Conservation (phyloP, 2,888 invertebrate species). For the Caenorhabditis angaria region DNA sequence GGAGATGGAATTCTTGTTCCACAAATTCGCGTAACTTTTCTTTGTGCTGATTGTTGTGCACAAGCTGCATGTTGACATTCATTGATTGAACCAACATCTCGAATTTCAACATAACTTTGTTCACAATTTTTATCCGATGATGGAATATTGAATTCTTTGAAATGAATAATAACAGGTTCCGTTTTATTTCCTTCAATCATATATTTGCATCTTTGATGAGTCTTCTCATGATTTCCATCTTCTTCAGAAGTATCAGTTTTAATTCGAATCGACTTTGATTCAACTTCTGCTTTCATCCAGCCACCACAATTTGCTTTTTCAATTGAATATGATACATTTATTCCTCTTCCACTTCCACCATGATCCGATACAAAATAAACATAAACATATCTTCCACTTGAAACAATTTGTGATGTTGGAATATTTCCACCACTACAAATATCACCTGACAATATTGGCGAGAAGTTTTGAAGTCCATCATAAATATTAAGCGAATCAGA, state of each 20-base stretch:
- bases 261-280: conserved; percentile 22
- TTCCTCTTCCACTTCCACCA: conserved; percentile 57
- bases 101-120: conserved; percentile 47
- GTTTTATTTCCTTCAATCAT: conserved; percentile 56
- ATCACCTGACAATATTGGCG: conserved; percentile 55
- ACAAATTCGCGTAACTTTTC: conserved; percentile 40
- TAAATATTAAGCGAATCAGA: conserved; percentile 53
- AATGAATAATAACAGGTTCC: conserved; percentile 52
- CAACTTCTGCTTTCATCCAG: conserved; percentile 40
- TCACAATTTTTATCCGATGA: conserved; percentile 40
- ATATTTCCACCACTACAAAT: conserved; percentile 37
- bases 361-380: conserved; percentile 54
- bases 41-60: conserved; percentile 40
- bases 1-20: conserved; percentile 14
- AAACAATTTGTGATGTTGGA: conserved; percentile 12
- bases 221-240: conserved; percentile 24
- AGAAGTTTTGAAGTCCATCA: conserved; percentile 63
- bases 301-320: conserved; percentile 57
- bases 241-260: conserved; percentile 26
- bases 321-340: conserved; percentile 52
- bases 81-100: conserved; percentile 46
- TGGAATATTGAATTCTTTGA: conserved; percentile 46
- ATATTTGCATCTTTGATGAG: conserved; percentile 60
- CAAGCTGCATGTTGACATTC: conserved; percentile 56
- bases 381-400: neutral